Evolutionary conservation across 2,888 invertebrate species (phyloP), one percentile per base, ranked within the genome.

Genomic region (Xiphydria camelus): DNA sequence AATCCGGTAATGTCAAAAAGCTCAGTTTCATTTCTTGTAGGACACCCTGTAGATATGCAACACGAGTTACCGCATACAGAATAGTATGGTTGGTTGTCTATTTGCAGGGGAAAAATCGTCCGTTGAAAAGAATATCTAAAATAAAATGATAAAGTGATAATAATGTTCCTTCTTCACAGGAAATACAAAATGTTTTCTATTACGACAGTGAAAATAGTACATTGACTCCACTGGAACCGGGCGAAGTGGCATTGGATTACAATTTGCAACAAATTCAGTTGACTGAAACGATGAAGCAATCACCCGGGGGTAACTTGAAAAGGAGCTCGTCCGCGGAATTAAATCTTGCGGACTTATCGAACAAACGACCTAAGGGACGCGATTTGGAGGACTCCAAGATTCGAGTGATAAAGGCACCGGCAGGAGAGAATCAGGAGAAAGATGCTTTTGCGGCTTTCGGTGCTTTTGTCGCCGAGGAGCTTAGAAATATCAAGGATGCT

Each of bases 151-250:
- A 7, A 12, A 7, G 12, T 34, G 4, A 6, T 4, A 12, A 3
- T 15, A 3, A 15, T 31, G 3, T 9, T 6, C 6, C 14, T 14
- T 9, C 12, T 38, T 22, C 21, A 19, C 22, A 44, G 43, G 43
- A 44, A 1, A 31, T 44, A 22, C 43, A 44, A 31, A 44, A 44
- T 31, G 43, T 44, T 7, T 44, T 44, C 21, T 44, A 44, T 19
- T 44, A 44, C 6, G 43, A 44, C 23, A 44, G 43, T 39, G 43
- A 44, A 39, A 44, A 44, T 26, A 44, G 43, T 21, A 44, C 43
- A 6, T 18, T 44, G 7, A 44, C 43, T 3, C 31, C 43, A 4
- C 21, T 44, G 20, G 43, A 44, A 25, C 43, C 43, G 2, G 43
- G 43, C 36, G 43, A 44, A 31, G 37, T 44, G n/a, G 29, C 43